Conservation (phyloP, 2,888 invertebrate genomes). For the Pegoplata infirma region DNA sequence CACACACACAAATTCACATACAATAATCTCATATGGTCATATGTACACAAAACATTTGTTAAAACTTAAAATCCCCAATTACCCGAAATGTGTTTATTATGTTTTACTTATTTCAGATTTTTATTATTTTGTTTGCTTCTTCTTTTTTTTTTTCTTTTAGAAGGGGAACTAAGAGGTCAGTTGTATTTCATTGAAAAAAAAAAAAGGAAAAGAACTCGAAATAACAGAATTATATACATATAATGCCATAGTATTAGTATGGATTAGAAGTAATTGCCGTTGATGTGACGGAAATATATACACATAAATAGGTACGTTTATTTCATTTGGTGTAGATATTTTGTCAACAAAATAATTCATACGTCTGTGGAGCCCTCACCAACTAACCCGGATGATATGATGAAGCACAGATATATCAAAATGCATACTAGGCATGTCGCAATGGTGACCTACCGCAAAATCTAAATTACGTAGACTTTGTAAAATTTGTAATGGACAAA, state of each 20-base stretch:
- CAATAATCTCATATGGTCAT: conserved; percentile 25
- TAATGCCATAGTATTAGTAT: conserved; percentile 60
- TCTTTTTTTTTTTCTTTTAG: background rate
- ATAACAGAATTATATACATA: conserved; percentile 59
- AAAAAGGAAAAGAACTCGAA: background rate
- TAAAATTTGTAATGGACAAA: conserved; percentile 31
- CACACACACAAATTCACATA: too few relatives aligned
- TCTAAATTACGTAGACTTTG: conserved; percentile 46
- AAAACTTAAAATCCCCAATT: conserved; percentile 57
- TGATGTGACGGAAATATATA: conserved; percentile 25
- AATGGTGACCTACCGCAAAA: conserved; percentile 28
- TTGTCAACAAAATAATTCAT: conserved; percentile 32
- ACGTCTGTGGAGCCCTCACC: background rate
- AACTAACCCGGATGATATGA: background rate
- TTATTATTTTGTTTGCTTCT: conserved; percentile 28
- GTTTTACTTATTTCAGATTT: conserved; percentile 52
- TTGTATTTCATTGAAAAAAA: background rate
- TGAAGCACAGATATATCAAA: background rate
- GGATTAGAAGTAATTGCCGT: conserved; percentile 59
- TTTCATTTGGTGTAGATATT: conserved; percentile 12
- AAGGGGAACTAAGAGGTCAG: background rate
- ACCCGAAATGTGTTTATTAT: conserved; percentile 57
- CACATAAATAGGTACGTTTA: too few relatives aligned
- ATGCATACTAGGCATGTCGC: background rate
- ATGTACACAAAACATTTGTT: conserved; percentile 39